phyloP scores from a whole-genome alignment of 2,888 invertebrate species.

The Pollenia labialis region DNA sequence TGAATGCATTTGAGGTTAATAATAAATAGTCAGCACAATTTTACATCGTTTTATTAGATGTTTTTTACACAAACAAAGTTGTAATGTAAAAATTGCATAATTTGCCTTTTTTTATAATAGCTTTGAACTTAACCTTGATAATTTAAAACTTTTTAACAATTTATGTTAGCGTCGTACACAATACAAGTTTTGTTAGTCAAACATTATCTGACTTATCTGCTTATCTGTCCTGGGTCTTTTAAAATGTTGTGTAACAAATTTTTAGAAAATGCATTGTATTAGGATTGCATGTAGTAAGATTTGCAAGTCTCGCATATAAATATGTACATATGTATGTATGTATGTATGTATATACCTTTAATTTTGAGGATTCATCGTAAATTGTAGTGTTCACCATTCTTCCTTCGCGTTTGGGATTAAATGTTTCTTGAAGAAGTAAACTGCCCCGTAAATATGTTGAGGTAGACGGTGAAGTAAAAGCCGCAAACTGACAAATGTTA shows the following conservation, averaged over 20 bases:
- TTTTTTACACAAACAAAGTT: background rate
- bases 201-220: background rate
- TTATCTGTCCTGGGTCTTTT: background rate
- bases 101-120: constrained; percentile 64
- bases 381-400: constrained; percentile 82
- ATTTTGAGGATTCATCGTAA: constrained; percentile 80
- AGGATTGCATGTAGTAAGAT: background rate
- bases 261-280: constrained; percentile 11
- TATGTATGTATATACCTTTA: constrained; percentile 81
- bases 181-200: background rate
- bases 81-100: constrained; percentile 69
- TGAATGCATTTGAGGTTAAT: constrained; percentile 51
- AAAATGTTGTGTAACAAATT: constrained; percentile 41
- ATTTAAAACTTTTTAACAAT: background rate
- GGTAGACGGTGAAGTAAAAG: background rate
- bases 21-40: constrained; percentile 18
- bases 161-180: background rate
- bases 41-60: background rate
- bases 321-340: background rate
- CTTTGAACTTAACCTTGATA: constrained; percentile 64
- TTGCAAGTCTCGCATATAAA: background rate
- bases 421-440: constrained; percentile 42
- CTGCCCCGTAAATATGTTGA: constrained; percentile 35
- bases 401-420: constrained; percentile 30
- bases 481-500: constrained; percentile 16